Conservation (phyloP, 2,113 vertebrate genomes). For the Ctenomys sociabilis region DNA sequence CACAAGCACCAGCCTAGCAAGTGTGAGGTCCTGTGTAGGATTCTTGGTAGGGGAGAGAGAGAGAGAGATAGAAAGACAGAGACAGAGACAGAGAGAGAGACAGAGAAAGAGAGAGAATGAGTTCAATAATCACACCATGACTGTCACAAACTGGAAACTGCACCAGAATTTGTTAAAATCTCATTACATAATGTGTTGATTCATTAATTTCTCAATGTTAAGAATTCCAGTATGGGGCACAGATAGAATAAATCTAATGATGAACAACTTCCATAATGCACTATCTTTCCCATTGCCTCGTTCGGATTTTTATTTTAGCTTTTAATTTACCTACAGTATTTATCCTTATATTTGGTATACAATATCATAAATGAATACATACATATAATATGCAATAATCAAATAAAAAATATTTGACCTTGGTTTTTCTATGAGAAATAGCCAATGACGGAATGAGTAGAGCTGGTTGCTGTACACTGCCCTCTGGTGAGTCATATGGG, state of each 20-base stretch:
- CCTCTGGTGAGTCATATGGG: constrained; percentile 68
- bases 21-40: no score
- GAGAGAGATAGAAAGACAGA: no score
- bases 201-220: constrained; percentile 28
- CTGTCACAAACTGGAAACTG: constrained; percentile 22
- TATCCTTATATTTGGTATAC: background rate
- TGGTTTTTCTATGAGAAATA: constrained; percentile 31
- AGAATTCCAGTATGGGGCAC: background rate
- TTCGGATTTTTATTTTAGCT: background rate
- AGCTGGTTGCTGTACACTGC: constrained; percentile 30
- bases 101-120: background rate
- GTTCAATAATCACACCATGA: background rate
- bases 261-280: background rate
- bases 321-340: background rate
- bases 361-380: no score
- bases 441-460: background rate
- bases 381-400: no score
- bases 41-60: no score
- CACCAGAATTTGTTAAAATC: background rate
- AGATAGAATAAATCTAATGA: background rate
- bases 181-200: background rate
- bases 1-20: no score
- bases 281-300: background rate
- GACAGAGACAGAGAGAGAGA: no score
- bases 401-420: background rate